Evolutionary conservation across 2,797 vertebrate genomes (phyloP).

Genomic region (Hyperoplus immaculatus): DNA sequence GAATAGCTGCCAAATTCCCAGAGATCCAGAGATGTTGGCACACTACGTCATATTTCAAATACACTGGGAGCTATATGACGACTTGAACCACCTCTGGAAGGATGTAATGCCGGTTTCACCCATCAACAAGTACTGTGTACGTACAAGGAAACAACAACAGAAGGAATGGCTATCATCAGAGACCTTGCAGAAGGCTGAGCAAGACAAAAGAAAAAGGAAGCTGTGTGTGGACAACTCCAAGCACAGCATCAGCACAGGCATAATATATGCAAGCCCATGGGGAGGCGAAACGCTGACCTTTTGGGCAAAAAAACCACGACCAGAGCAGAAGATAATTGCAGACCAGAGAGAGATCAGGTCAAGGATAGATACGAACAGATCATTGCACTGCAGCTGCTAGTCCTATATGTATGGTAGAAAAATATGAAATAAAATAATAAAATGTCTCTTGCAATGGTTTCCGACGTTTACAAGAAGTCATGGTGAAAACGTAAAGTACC

Average conservation of each 20-base stretch:
- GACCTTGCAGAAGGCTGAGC: slow-evolving; percentile 29
- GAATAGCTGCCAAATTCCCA: slow-evolving; percentile 7
- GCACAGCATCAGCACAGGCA: slow-evolving; percentile 11
- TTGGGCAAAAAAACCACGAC: slow-evolving; percentile 38
- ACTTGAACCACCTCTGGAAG: slow-evolving; percentile 27
- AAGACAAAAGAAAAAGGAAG: slow-evolving; percentile 46
- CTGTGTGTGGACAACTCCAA: slow-evolving; percentile 25
- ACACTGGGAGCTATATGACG: slow-evolving; percentile 5
- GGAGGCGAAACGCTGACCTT: slow-evolving; percentile 33
- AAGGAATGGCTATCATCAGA: slow-evolving; percentile 47
- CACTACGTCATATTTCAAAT: slow-evolving; percentile 18
- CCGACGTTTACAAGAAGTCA: neutral
- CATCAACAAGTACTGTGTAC: slow-evolving; percentile 15
- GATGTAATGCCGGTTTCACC: slow-evolving; percentile 34
- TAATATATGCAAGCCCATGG: neutral
- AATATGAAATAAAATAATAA: neutral
- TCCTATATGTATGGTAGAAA: neutral
- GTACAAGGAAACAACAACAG: slow-evolving; percentile 44
- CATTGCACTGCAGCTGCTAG: neutral
- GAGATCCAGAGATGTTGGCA: slow-evolving; percentile 39
- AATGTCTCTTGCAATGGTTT: neutral
- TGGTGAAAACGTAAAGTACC: neutral
- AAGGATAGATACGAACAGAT: slow-evolving; percentile 15
- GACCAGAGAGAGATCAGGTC: neutral
- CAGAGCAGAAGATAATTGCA: slow-evolving; percentile 15